Evolutionary conservation across 1,140 invertebrate species (phyloP).

Genomic region (Chymomyza costata): DNA sequence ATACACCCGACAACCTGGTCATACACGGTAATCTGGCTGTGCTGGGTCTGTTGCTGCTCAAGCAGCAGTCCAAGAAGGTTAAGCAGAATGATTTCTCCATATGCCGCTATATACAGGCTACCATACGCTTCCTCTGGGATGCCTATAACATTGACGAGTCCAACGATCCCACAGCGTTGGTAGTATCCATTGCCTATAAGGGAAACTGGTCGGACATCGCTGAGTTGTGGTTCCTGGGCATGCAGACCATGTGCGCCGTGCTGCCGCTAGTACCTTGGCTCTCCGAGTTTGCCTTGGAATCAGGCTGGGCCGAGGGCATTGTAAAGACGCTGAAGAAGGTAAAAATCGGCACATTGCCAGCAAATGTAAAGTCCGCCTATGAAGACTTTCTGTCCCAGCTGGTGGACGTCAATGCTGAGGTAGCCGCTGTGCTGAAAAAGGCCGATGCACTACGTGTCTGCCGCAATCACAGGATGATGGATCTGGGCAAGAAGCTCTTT

Average conservation of each 20-base stretch:
- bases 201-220: slow-evolving; percentile 91
- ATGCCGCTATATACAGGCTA: slow-evolving; percentile 89
- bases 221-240: slow-evolving; percentile 94
- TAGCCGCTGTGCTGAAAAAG: slow-evolving; percentile 86
- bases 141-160: slow-evolving; percentile 92
- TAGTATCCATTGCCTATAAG: slow-evolving; percentile 90
- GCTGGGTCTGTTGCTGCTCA: slow-evolving; percentile 87
- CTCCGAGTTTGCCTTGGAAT: slow-evolving; percentile 91
- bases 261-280: slow-evolving; percentile 90
- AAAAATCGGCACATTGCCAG: slow-evolving; percentile 85
- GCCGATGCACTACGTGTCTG: slow-evolving; percentile 88
- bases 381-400: slow-evolving; percentile 91
- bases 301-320: slow-evolving; percentile 93
- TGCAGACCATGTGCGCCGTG: slow-evolving; percentile 91
- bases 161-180: slow-evolving; percentile 85
- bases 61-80: slow-evolving; percentile 87
- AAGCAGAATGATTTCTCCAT: slow-evolving; percentile 92
- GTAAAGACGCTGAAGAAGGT: slow-evolving; percentile 87
- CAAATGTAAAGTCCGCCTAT: slow-evolving; percentile 90
- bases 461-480: slow-evolving; percentile 90
- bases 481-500: slow-evolving; percentile 89
- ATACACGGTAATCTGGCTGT: slow-evolving; percentile 90
- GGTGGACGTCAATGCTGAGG: slow-evolving; percentile 86
- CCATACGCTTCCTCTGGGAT: slow-evolving; percentile 93
- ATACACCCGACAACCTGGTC: slow-evolving; percentile 88